These are phyloP conservation scores for Anas platyrhynchos DNA, from an alignment of 2,113 vertebrate species.

Conservation along the genomic window DNA sequence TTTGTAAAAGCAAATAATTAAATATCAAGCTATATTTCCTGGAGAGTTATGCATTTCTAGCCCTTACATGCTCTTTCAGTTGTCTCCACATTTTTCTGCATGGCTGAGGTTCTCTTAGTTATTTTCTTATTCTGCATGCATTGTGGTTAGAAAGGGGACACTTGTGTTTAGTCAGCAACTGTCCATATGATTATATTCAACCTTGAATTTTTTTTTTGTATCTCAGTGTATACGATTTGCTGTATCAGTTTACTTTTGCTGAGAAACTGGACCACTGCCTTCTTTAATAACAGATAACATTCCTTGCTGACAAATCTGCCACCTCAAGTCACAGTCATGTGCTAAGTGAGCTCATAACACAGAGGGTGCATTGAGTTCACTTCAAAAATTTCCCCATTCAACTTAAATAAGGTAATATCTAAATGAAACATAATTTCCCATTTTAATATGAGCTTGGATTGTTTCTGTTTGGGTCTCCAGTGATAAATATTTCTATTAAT, in stretches of 20 bases:
- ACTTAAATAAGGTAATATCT: not conserved
- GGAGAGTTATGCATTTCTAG: not conserved
- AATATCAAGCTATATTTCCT: not conserved
- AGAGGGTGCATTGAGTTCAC: not conserved
- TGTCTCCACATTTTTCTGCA: not conserved
- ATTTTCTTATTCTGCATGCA: not conserved
- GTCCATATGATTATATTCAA: not conserved
- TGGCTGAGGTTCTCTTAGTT: not conserved
- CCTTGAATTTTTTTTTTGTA: not conserved
- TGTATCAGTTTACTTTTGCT: not conserved
- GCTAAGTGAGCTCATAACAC: not conserved
- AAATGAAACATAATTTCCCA: not conserved
- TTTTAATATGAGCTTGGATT: not conserved
- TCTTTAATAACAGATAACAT: not conserved
- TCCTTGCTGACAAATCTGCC: not conserved
- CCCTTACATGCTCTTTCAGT: not conserved
- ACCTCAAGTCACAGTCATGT: not conserved
- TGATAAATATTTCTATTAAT: slow-evolving; percentile 9
- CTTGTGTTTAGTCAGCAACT: not conserved
- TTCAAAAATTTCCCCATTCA: not conserved
- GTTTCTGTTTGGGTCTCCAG: not conserved
- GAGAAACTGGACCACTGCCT: not conserved
- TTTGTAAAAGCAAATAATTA: not conserved
- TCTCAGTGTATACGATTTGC: not conserved
- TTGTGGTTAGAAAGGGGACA: not conserved